phyloP scores from a whole-genome alignment of 2,888 invertebrate genomes.

The Caenorhabditis macrosperma region DNA sequence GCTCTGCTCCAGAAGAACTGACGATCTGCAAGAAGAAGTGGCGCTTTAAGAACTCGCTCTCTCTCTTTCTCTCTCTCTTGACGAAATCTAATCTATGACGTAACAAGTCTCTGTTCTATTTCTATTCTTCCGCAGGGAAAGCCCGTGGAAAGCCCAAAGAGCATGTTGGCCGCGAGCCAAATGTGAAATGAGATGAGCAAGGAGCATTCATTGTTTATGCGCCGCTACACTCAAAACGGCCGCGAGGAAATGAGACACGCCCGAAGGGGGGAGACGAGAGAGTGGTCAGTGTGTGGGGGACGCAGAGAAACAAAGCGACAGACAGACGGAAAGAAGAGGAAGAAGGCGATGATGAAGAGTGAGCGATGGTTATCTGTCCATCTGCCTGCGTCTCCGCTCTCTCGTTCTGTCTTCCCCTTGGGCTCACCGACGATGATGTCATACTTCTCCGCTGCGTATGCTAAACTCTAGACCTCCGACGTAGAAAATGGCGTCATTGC shows the following conservation, averaged over 20 bases:
- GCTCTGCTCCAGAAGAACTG: too few relatives aligned
- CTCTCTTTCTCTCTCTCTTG: too few relatives aligned
- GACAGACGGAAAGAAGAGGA: background rate
- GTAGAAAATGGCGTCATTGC: background rate
- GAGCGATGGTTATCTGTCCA: background rate
- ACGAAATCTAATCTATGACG: background rate
- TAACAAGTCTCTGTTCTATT: background rate
- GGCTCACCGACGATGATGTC: background rate
- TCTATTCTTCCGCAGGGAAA: background rate
- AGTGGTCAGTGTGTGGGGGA: conserved; percentile 10
- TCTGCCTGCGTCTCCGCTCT: conserved; percentile 3
- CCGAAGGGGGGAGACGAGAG: background rate
- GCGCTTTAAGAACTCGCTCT: too few relatives aligned
- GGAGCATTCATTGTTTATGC: background rate
- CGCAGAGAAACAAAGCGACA: conserved; percentile 26
- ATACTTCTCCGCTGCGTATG: too few relatives aligned
- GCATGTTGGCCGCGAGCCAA: too few relatives aligned
- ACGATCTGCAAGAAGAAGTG: too few relatives aligned
- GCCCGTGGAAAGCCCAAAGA: too few relatives aligned
- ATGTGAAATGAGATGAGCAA: background rate
- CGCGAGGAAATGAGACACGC: background rate
- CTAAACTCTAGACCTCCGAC: too few relatives aligned
- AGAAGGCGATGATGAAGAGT: background rate
- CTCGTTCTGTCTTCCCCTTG: background rate
- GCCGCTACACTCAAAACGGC: background rate